Conservation (phyloP, 2,113 vertebrate genomes). For the Todiramphus saurophagus region DNA sequence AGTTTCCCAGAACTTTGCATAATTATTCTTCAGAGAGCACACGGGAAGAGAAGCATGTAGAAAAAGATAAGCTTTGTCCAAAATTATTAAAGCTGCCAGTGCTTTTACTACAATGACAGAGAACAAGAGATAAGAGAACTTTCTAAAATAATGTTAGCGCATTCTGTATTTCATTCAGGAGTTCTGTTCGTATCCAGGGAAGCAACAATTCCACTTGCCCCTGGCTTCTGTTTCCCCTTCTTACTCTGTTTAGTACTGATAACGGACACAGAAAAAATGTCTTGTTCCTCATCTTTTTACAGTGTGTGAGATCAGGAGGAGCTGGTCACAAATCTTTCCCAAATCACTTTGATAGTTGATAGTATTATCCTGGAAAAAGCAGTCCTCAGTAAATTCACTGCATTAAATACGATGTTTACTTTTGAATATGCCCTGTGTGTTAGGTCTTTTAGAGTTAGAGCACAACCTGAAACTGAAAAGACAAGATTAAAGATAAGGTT, state of each 20-base stretch:
- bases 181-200: background rate
- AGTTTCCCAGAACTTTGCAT: background rate
- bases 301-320: background rate
- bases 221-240: background rate
- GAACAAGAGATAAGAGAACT: background rate
- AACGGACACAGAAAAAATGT: background rate
- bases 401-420: background rate
- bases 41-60: background rate
- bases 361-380: background rate
- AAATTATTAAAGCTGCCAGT: background rate
- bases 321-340: background rate
- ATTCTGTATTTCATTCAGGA: background rate
- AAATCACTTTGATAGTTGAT: background rate
- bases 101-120: background rate
- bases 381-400: background rate
- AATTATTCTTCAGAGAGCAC: background rate
- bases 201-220: background rate
- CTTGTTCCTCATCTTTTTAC: background rate
- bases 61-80: slow-evolving; percentile 3
- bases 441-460: background rate
- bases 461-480: background rate
- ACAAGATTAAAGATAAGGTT: background rate
- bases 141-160: background rate
- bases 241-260: background rate
- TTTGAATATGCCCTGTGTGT: background rate